Evolutionary conservation across 2,888 invertebrate genomes (phyloP).

Genomic region (Conistra vaccinii): DNA sequence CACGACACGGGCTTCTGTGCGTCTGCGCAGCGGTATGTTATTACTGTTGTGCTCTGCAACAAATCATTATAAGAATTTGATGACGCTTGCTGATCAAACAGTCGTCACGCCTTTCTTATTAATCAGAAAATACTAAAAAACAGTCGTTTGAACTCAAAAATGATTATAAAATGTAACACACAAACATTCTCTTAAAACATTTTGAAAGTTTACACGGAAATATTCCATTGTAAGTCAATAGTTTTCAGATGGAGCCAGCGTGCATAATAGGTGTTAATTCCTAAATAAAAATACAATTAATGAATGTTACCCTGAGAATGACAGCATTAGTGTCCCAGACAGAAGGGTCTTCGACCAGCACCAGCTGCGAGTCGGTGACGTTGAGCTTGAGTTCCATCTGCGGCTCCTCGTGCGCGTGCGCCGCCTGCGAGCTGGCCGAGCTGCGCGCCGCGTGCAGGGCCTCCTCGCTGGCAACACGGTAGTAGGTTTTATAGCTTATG

Average conservation of each 20-base stretch:
- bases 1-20: slow-evolving; percentile 95
- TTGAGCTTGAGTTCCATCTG: slow-evolving; percentile 97
- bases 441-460: slow-evolving; percentile 44
- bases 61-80: neutral
- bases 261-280: neutral
- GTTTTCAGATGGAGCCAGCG: too few relatives aligned
- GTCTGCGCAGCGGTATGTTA: slow-evolving; percentile 94
- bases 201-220: too few relatives aligned
- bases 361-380: slow-evolving; percentile 98
- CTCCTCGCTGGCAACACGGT: slow-evolving; percentile 58
- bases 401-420: slow-evolving; percentile 59
- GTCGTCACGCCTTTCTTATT: neutral
- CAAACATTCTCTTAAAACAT: too few relatives aligned
- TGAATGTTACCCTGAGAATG: slow-evolving; percentile 93
- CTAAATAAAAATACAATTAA: neutral
- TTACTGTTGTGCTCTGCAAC: slow-evolving; percentile 95
- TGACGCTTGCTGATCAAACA: neutral
- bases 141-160: too few relatives aligned
- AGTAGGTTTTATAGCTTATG: neutral
- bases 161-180: too few relatives aligned
- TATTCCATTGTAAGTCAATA: too few relatives aligned
- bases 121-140: neutral
- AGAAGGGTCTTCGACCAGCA: slow-evolving; percentile 97
- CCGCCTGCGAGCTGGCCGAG: slow-evolving; percentile 39
- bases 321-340: slow-evolving; percentile 98